phyloP scores from a whole-genome alignment of 2,797 vertebrate species.

The Perodicticus potto region DNA sequence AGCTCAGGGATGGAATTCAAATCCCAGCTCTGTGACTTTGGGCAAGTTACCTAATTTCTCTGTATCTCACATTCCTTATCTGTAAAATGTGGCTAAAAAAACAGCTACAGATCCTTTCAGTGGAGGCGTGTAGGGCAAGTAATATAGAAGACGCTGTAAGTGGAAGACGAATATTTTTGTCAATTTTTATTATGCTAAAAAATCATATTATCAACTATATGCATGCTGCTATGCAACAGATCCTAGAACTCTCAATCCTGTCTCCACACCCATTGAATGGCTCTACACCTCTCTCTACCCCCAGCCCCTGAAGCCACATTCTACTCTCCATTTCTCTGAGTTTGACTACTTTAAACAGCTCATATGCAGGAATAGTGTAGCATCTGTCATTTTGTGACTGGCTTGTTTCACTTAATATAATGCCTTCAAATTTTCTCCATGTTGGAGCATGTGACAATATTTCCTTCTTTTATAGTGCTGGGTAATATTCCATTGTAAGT shows the following conservation, averaged over 20 bases:
- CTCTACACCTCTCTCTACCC: too few species aligned
- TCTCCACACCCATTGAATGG: accelerated
- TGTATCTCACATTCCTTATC: not conserved
- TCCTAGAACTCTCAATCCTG: not conserved
- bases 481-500: not conserved
- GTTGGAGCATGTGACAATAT: too few species aligned
- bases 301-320: too few species aligned
- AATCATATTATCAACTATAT: too few species aligned
- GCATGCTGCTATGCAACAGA: not conserved
- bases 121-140: not conserved
- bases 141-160: too few species aligned
- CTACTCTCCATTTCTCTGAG: not conserved
- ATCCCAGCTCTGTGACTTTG: too few species aligned
- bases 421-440: not conserved
- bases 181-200: not conserved
- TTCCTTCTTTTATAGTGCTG: not conserved
- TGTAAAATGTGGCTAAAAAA: not conserved
- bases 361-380: too few species aligned
- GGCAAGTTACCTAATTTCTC: not conserved
- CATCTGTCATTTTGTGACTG: not conserved
- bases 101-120: not conserved
- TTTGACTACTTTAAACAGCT: not conserved
- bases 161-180: not conserved
- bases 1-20: not conserved
- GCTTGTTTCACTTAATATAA: not conserved